Evolutionary conservation across 2,888 invertebrate species (phyloP), one percentile per base, ranked within the genome.

Genomic region (Lepidonotus clava): DNA sequence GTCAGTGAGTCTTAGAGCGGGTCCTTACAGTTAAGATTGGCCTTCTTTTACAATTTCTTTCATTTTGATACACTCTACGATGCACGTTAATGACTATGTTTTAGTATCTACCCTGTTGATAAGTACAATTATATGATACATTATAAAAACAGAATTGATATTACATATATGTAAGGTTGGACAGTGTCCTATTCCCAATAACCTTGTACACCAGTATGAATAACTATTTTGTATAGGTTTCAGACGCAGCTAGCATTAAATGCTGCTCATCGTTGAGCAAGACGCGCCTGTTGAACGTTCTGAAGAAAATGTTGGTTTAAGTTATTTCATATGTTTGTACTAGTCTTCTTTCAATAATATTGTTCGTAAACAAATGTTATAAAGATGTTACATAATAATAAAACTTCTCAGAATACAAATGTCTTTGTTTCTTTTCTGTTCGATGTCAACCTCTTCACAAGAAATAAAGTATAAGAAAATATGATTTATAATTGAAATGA

Each of bases 241-340:
- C 71, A 36, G 71, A 71, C 71, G 80, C 80, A 80, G 32, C 28
- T 80, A 51, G 41, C 80, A 46, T 80, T 24, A 80, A 46, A 46
- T 46, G 51, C 51, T 80, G 51, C 41, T 32, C 18, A 28, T 11
- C 5, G 18, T 32, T 4, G 28, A 46, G 24, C 11, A 14, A 41
- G 28, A 41, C 32, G 46, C 41, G 80, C 80, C 80, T 80, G 80
- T 80, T 80, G 80, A 41, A 46, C 8, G 80, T 80, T 32, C 5
- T 46, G 46, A 80, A 46, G 80, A 80, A 41, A 46, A 46, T 80
- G 76, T 76, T 34, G 41, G 46, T 80, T 80, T 80, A 80, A 80
- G 34, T 80, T 80, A 46, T 76, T 76, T 76, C 76, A 11, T 76
- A 76, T 32, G 51, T 80, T 46, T 80, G 80, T 80, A 80, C 80